Percentiles rank a stretch among this genome's conserved stretches.
Evolutionary conservation across 2,797 vertebrate species (phyloP).

Genomic region (Steatocranus sp.): DNA sequence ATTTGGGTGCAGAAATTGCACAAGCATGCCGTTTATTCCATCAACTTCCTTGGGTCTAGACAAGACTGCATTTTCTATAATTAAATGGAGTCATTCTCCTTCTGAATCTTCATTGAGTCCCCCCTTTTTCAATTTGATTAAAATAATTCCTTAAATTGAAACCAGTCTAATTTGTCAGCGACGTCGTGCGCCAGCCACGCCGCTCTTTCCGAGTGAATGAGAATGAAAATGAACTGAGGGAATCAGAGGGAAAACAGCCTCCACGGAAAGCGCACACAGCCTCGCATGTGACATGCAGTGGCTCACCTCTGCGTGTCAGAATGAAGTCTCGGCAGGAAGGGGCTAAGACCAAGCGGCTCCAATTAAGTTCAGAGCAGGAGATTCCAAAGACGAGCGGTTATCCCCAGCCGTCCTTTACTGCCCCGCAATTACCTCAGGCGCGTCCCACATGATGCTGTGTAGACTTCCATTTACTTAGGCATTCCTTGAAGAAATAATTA

Average conservation of each 20-base stretch:
- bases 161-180: conserved; percentile 30
- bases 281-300: not conserved
- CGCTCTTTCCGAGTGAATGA: conserved; percentile 1
- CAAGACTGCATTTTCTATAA: conserved; percentile 23
- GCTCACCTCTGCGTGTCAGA: not conserved
- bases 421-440: conserved; percentile 45
- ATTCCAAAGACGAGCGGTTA: conserved; percentile 40
- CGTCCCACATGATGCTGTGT: conserved; percentile 34
- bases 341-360: conserved; percentile 49
- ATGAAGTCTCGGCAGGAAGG: not conserved
- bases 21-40: conserved; percentile 16
- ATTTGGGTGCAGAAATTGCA: conserved; percentile 36
- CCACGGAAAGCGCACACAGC: not conserved
- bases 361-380: conserved; percentile 55
- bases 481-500: conserved; percentile 64
- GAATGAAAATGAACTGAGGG: conserved; percentile 20
- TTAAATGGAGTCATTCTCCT: conserved; percentile 43
- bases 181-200: not conserved
- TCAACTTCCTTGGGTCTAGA: conserved; percentile 30
- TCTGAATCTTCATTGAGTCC: conserved; percentile 16
- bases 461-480: conserved; percentile 47
- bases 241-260: not conserved
- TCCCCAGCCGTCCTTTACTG: conserved; percentile 34
- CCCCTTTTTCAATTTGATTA: conserved; percentile 44
- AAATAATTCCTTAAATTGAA: conserved; percentile 63